These are phyloP conservation scores for Syngnathus typhle DNA, from an alignment of 2,113 vertebrate genomes.

Conservation along the genomic window DNA sequence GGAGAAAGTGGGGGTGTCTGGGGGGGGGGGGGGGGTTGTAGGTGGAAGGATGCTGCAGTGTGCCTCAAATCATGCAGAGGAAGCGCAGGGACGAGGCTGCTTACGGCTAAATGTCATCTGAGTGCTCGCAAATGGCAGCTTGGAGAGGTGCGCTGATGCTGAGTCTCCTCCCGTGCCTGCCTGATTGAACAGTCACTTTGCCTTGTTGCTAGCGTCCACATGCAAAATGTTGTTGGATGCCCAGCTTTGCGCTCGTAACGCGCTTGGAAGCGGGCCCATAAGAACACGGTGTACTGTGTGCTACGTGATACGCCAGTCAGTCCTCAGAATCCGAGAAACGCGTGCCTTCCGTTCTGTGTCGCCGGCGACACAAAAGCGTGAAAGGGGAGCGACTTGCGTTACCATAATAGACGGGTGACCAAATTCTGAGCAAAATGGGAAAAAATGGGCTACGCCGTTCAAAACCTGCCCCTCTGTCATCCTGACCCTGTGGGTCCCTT, in stretches of 20 bases:
- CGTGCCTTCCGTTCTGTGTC: neutral
- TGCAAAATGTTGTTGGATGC: neutral
- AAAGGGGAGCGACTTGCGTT: neutral
- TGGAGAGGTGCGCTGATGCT: neutral
- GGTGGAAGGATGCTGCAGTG: slow-evolving; percentile 79
- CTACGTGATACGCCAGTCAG: neutral
- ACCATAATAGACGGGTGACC: neutral
- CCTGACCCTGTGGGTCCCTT: neutral
- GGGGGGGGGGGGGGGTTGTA: slow-evolving; percentile 44
- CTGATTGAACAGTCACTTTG: neutral
- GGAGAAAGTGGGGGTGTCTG: slow-evolving; percentile 40
- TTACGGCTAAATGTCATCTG: neutral
- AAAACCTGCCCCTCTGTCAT: too few relatives aligned
- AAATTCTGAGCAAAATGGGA: too few relatives aligned
- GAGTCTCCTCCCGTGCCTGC: neutral
- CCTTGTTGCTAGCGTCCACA: neutral
- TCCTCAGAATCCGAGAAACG: too few relatives aligned
- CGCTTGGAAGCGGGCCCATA: neutral
- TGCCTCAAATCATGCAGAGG: slow-evolving; percentile 77
- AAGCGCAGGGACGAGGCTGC: slow-evolving; percentile 50
- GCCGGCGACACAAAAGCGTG: neutral
- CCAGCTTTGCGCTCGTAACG: neutral
- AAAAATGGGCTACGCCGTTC: too few relatives aligned
- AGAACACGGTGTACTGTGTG: neutral
- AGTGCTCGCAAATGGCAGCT: neutral